Evolutionary conservation across 2,888 invertebrate genomes (phyloP).

Genomic region (Andrena hattorfiana): DNA sequence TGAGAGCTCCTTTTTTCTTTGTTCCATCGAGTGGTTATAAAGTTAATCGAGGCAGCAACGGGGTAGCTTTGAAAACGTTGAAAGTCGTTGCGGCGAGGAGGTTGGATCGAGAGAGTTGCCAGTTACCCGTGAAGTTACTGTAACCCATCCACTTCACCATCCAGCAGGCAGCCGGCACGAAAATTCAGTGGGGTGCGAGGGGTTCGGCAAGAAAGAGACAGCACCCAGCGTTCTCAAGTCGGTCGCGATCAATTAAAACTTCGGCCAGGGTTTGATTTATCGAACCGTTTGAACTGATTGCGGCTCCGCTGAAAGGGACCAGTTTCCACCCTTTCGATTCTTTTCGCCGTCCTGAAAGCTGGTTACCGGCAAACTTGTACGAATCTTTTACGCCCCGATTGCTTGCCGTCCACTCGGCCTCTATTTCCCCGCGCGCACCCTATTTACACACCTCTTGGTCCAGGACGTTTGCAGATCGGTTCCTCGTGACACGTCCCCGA

Average conservation of each 20-base stretch:
- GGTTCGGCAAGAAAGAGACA: slow-evolving; percentile 30
- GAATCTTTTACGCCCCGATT: slow-evolving; percentile 19
- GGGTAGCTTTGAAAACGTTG: slow-evolving; percentile 40
- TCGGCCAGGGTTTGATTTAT: slow-evolving; percentile 70
- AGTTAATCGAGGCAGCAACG: slow-evolving; percentile 46
- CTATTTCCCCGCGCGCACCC: slow-evolving; percentile 3
- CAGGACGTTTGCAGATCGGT: slow-evolving; percentile 17
- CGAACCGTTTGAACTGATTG: slow-evolving; percentile 69
- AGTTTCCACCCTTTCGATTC: slow-evolving; percentile 19
- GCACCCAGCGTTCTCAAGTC: slow-evolving; percentile 31
- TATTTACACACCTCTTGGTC: slow-evolving; percentile 20
- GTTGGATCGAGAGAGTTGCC: slow-evolving; percentile 62
- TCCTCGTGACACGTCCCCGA: not conserved
- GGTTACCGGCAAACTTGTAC: slow-evolving; percentile 35
- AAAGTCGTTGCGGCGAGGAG: slow-evolving; percentile 51
- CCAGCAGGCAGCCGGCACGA: not conserved
- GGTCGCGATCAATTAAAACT: slow-evolving; percentile 73
- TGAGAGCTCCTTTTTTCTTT: slow-evolving; percentile 11
- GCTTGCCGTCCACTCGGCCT: slow-evolving; percentile 22
- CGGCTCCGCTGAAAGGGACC: slow-evolving; percentile 48
- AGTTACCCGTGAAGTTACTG: slow-evolving; percentile 57
- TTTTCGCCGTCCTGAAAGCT: not conserved
- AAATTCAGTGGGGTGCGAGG: not conserved
- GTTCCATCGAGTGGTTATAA: slow-evolving; percentile 12
- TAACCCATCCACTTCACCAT: slow-evolving; percentile 60